Evolutionary conservation across 1,140 invertebrate species (phyloP), one percentile per base, ranked within the genome.

Genomic region (Diachasma alloeum): DNA sequence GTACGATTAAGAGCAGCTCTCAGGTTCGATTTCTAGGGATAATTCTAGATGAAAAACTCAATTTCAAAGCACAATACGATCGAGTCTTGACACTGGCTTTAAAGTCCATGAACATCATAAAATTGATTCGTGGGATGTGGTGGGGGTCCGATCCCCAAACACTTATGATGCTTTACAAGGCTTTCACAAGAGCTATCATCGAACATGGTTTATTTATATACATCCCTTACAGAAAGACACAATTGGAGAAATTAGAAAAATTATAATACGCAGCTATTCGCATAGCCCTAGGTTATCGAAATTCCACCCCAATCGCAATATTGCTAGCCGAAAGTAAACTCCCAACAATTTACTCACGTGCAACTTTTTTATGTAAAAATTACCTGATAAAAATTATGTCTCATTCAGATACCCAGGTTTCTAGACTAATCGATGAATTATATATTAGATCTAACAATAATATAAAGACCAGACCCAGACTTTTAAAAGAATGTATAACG

Each of bases 21-120:
- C 17, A 4, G 17, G 42, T 36, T 11, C 9, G 22, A 37, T 77
- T 77, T 24, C 37, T 77, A n/a, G 76, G 76, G 5, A 2, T 77
- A 36, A 15, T 48, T 48, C 66, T 77, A 17, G 70, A 77, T 22
- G 36, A 68, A 36, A 53, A 73, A 56, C 15, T 77, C 11, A 48
- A 48, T 48, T 48, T 48, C n/a, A 15, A 48, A n/a, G 3, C 13
- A 15, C 44, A 48, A 48, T 13, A 8, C 3, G 44, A 48, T 48
- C 3, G n/a, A 48, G 44, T 48, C n/a, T n/a, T 48, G 13, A 13
- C 13, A 4, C 44, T n/a, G n/a, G 44, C 44, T 8, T 48, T 48
- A n/a, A 48, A 48, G 44, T 8, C 44, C n/a, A 48, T 48, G n/a
- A 48, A 48, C 44, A 48, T 15, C n/a, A 48, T 48, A n/a, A 48